phyloP scores from a whole-genome alignment of 2,888 invertebrate genomes.

The Cheilosia pagana region DNA sequence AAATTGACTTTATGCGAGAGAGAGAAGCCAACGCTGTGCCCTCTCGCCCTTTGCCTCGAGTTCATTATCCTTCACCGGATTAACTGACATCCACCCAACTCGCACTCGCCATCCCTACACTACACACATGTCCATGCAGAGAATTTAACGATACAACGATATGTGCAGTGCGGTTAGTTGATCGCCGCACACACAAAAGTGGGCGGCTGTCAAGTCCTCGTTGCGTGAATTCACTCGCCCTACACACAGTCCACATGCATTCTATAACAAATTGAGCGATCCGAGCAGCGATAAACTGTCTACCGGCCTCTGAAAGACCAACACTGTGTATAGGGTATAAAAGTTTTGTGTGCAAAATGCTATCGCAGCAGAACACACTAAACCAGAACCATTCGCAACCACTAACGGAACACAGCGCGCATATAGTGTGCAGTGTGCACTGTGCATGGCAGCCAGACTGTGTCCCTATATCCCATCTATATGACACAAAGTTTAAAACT shows the following conservation, averaged over 20 bases:
- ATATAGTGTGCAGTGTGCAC: constrained; percentile 49
- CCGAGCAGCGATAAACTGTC: constrained; percentile 66
- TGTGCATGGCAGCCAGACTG: constrained; percentile 56
- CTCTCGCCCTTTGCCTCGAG: constrained; percentile 38
- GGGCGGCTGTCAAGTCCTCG: constrained; percentile 40
- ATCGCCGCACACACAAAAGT: constrained; percentile 2
- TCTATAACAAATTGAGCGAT: constrained; percentile 65
- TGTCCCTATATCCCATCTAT: constrained; percentile 8
- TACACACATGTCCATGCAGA: neutral
- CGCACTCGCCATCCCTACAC: too few relatives aligned
- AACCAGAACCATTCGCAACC: constrained; percentile 61
- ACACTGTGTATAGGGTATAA: constrained; percentile 31
- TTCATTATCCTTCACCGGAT: constrained; percentile 72
- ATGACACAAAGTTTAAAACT: constrained; percentile 74
- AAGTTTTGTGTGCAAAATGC: constrained; percentile 73
- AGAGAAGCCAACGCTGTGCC: constrained; percentile 39
- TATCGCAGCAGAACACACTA: constrained; percentile 72
- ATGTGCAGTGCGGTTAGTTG: constrained; percentile 18
- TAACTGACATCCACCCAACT: constrained; percentile 58
- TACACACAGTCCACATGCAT: constrained; percentile 10
- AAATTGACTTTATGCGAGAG: constrained; percentile 69
- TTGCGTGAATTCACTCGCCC: constrained; percentile 43
- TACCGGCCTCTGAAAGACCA: constrained; percentile 63
- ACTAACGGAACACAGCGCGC: constrained; percentile 60
- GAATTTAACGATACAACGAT: constrained; percentile 49